Conservation (phyloP, 2,888 invertebrate genomes). For the Automeris io region DNA sequence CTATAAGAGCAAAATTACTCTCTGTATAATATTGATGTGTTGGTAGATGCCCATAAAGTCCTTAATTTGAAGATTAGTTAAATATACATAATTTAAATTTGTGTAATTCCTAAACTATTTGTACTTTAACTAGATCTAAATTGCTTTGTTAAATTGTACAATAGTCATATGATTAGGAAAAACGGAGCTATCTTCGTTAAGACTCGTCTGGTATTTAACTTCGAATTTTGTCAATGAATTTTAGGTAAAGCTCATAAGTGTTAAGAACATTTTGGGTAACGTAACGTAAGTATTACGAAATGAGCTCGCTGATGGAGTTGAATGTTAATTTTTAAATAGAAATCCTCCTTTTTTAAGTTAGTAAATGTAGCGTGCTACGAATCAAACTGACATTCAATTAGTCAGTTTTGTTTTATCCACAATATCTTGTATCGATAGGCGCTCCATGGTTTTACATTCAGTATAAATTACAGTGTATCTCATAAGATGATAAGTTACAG, state of each 20-base stretch:
- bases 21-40: constrained; percentile 65
- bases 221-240: constrained; percentile 63
- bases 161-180: constrained; percentile 71
- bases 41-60: constrained; percentile 66
- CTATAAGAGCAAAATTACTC: constrained; percentile 63
- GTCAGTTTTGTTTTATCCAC: constrained; percentile 77
- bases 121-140: constrained; percentile 77
- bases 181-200: constrained; percentile 69
- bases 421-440: constrained; percentile 66
- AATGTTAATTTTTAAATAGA: constrained; percentile 70
- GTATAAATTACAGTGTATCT: constrained; percentile 77
- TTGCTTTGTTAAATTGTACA: constrained; percentile 71
- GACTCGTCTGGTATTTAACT: constrained; percentile 51
- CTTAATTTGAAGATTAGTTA: constrained; percentile 72
- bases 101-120: constrained; percentile 72
- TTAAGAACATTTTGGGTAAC: constrained; percentile 72
- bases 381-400: constrained; percentile 66
- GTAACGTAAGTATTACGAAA: constrained; percentile 68
- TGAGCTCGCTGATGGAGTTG: constrained; percentile 70
- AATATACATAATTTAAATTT: constrained; percentile 69
- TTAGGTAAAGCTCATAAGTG: constrained; percentile 69
- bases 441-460: constrained; percentile 69
- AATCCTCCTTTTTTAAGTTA: constrained; percentile 67
- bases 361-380: constrained; percentile 70
- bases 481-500: constrained; percentile 74